These are phyloP conservation scores for Pelosia muscerda DNA, from an alignment of 2,888 invertebrate species.

Conservation along the genomic window DNA sequence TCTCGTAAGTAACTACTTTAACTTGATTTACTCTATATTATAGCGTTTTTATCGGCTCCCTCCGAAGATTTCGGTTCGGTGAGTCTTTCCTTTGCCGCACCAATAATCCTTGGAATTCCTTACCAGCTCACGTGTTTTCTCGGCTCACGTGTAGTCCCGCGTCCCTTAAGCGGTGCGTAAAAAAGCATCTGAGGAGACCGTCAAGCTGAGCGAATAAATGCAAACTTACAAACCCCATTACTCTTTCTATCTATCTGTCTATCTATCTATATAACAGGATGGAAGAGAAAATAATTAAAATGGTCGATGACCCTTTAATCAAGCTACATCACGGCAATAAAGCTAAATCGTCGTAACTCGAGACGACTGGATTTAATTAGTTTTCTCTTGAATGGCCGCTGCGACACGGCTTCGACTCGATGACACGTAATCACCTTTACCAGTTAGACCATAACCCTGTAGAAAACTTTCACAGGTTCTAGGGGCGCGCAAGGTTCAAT, in stretches of 20 bases:
- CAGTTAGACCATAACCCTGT: background rate
- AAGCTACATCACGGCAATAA: background rate
- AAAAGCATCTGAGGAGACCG: no score
- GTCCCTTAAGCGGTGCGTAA: no score
- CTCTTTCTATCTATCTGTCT: no score
- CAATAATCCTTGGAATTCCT: no score
- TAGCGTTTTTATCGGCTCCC: background rate
- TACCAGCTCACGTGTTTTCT: no score
- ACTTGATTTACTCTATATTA: background rate
- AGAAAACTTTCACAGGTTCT: background rate
- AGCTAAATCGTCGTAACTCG: background rate
- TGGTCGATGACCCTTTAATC: background rate
- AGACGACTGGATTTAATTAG: background rate
- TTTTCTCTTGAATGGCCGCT: background rate
- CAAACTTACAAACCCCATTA: no score
- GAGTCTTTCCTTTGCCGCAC: no score
- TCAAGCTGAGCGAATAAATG: no score
- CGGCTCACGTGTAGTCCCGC: no score
- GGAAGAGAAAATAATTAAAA: background rate
- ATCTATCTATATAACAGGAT: background rate
- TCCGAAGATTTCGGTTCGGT: background rate
- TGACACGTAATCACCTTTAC: background rate
- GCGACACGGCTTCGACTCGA: background rate
- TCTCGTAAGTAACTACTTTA: slow-evolving; percentile 85
- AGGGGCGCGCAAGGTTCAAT: no score